phyloP scores from a whole-genome alignment of 2,113 vertebrate genomes.

The Columbina picui region DNA sequence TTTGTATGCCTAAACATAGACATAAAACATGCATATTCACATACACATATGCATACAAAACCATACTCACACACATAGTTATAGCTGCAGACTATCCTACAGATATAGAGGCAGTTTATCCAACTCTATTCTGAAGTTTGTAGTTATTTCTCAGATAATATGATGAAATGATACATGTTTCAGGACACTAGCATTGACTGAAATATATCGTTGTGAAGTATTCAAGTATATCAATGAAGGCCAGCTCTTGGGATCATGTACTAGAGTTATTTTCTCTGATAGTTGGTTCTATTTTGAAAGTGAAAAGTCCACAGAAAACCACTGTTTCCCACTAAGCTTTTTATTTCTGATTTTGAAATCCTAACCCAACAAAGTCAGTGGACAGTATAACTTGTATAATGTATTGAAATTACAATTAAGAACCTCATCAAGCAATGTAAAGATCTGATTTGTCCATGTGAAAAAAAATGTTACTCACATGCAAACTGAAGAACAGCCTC shows the following conservation, averaged over 20 bases:
- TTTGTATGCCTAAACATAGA: neutral
- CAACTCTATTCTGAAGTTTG: neutral
- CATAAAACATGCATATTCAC: neutral
- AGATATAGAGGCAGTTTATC: neutral
- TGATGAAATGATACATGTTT: neutral
- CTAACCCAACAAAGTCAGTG: neutral
- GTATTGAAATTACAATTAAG: neutral
- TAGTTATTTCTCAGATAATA: neutral
- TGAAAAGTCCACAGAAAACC: neutral
- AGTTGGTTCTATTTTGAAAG: neutral
- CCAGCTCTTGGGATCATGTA: neutral
- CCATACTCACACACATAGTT: neutral
- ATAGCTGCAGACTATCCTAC: neutral
- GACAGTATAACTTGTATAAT: neutral
- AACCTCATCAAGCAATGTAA: neutral
- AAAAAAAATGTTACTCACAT: constrained; percentile 84
- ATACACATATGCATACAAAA: neutral
- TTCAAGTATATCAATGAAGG: neutral
- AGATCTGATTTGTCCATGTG: neutral
- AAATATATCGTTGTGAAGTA: neutral
- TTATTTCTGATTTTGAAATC: neutral
- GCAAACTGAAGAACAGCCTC: constrained; percentile 92
- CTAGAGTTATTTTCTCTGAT: neutral
- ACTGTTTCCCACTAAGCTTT: neutral
- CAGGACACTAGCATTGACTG: neutral